Evolutionary conservation across 2,888 invertebrate species (phyloP).

Genomic region (Drosophila demipolita): DNA sequence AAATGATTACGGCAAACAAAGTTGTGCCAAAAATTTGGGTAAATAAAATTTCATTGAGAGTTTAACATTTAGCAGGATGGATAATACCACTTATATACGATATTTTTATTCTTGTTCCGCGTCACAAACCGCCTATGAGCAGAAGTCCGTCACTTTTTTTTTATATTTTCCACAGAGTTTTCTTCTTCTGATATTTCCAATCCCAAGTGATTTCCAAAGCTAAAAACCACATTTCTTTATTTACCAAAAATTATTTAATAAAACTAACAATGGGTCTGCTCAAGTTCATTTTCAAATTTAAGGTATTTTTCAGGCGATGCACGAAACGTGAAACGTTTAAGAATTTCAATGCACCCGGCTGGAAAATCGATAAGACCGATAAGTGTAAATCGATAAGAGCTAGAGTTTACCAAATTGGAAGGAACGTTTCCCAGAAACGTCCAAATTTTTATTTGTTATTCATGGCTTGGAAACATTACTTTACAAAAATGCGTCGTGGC

Average conservation of each 20-base stretch:
- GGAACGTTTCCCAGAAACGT: not conserved
- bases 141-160: not conserved
- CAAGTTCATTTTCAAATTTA: not conserved
- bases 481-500: not conserved
- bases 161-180: not conserved
- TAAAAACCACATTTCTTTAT: too few species aligned
- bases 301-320: not conserved
- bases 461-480: not conserved
- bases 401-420: not conserved
- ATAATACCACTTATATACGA: constrained; percentile 2
- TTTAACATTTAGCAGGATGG: constrained; percentile 12
- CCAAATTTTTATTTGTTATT: not conserved
- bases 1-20: constrained; percentile 63
- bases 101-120: not conserved
- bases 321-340: too few species aligned
- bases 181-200: not conserved
- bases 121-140: not conserved
- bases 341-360: not conserved
- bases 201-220: not conserved
- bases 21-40: constrained; percentile 62
- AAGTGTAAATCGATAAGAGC: not conserved
- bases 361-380: not conserved
- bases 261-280: not conserved
- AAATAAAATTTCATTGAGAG: constrained; percentile 61
- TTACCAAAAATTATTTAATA: too few species aligned